Conservation (phyloP, 1,140 invertebrate species). For the Phymastichus coffea region DNA sequence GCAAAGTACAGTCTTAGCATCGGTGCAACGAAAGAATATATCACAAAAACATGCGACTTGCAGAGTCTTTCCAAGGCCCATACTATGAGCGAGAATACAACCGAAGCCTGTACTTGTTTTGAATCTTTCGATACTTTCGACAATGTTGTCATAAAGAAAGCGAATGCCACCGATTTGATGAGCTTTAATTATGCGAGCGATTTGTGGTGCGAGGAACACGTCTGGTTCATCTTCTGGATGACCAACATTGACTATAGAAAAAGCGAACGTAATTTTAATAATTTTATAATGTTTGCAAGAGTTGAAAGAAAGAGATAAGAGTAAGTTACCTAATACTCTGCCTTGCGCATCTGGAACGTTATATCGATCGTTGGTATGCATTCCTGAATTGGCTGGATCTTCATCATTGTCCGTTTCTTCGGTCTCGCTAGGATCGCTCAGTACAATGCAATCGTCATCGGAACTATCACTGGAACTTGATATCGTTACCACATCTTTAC, state of each 20-base stretch:
- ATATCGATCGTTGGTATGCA: conserved; percentile 88
- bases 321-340: conserved; percentile 67
- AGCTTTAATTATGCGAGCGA: conserved; percentile 90
- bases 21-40: conserved; percentile 89
- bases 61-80: conserved; percentile 99
- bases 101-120: conserved; percentile 92
- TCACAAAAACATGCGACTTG: conserved; percentile 95
- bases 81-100: conserved; percentile 97
- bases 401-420: conserved; percentile 65
- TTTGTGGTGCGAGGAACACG: conserved; percentile 90
- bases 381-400: conserved; percentile 68
- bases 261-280: not conserved
- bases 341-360: conserved; percentile 92
- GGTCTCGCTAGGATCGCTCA: conserved; percentile 68
- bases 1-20: conserved; percentile 86
- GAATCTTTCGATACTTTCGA: conserved; percentile 86
- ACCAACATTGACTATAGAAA: conserved; percentile 82
- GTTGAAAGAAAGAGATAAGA: too few relatives aligned
- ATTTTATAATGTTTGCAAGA: too few relatives aligned
- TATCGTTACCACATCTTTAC: conserved; percentile 63
- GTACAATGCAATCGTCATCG: conserved; percentile 80
- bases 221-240: conserved; percentile 91
- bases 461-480: conserved; percentile 66
- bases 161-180: conserved; percentile 96
- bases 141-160: conserved; percentile 95